Evolutionary conservation across 2,113 vertebrate species (phyloP).

Genomic region (Sigmodon hispidus): DNA sequence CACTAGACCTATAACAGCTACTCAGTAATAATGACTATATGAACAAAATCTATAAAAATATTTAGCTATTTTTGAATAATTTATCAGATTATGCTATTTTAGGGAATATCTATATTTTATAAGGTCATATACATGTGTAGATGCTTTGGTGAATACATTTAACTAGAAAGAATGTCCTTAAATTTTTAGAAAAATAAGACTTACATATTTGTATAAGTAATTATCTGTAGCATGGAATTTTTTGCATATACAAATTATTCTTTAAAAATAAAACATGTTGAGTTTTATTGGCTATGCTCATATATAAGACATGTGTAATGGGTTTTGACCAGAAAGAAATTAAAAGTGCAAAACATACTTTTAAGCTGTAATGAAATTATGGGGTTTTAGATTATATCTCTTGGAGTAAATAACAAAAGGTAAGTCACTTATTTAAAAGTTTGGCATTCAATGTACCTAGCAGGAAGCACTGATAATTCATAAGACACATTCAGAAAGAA

Average conservation of each 20-base stretch:
- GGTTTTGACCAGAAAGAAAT: not conserved
- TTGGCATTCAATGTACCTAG: not conserved
- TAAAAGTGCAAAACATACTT: not conserved
- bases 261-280: not conserved
- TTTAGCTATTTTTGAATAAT: not conserved
- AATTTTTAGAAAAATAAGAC: not conserved
- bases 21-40: not conserved
- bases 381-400: not conserved
- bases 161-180: too few relatives aligned
- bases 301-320: not conserved
- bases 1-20: not conserved
- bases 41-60: not conserved
- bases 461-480: not conserved
- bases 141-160: not conserved
- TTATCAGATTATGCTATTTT: not conserved
- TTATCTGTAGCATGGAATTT: not conserved
- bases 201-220: not conserved
- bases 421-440: not conserved
- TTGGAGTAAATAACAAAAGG: not conserved
- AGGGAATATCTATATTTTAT: not conserved
- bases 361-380: not conserved
- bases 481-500: not conserved
- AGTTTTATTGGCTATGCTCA: not conserved
- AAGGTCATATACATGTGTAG: not conserved
- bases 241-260: not conserved